Conservation (phyloP, 2,113 vertebrate genomes). For the Narcine bancroftii region DNA sequence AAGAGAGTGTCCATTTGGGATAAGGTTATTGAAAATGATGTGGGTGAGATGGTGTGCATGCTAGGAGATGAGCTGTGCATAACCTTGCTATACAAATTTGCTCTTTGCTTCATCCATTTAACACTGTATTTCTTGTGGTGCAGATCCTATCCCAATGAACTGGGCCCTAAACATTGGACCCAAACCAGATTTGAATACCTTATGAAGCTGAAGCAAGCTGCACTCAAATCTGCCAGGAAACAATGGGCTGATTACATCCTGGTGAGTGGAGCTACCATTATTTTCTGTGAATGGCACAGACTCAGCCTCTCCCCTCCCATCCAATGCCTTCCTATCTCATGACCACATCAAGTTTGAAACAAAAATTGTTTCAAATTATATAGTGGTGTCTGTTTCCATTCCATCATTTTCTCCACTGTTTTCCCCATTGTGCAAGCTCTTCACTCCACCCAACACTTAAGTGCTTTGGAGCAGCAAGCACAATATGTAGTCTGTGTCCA, state of each 20-base stretch:
- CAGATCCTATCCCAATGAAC: constrained; percentile 78
- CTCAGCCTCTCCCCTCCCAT: neutral
- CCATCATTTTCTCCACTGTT: neutral
- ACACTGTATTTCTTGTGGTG: constrained; percentile 37
- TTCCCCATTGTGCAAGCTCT: neutral
- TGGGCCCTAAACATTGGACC: constrained; percentile 88
- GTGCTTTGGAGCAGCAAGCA: neutral
- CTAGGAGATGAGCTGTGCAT: no score
- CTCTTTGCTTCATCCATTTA: neutral
- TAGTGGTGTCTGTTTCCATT: neutral
- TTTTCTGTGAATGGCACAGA: neutral
- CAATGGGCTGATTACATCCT: constrained; percentile 80
- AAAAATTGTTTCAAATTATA: neutral
- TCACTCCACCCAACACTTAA: no score
- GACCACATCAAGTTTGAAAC: no score
- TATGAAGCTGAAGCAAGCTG: constrained; percentile 89
- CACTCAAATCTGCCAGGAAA: constrained; percentile 71
- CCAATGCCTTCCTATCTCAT: no score
- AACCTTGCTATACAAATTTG: no score
- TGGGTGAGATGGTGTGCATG: no score
- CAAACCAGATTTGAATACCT: constrained; percentile 77
- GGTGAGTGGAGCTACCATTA: constrained; percentile 54
- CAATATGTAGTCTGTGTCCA: neutral
- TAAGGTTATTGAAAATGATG: neutral
- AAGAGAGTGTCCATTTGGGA: neutral